Conservation (phyloP, 2,888 invertebrate genomes). For the Camponotus fellah region DNA sequence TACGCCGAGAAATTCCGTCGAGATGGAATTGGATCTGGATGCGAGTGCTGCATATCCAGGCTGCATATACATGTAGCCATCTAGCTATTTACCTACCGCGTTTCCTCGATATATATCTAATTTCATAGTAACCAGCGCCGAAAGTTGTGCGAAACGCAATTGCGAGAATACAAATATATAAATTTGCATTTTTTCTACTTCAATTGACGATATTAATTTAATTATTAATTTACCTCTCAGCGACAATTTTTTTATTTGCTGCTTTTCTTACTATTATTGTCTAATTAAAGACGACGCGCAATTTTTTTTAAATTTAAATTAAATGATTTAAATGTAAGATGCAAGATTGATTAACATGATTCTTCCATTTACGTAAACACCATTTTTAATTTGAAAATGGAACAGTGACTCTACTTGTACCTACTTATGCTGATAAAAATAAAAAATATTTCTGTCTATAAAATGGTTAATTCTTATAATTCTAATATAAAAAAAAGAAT, state of each 20-base stretch:
- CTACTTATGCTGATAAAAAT: background rate
- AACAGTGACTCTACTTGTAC: background rate
- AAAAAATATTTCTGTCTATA: too few species aligned
- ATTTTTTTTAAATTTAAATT: background rate
- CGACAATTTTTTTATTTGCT: background rate
- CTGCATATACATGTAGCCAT: background rate
- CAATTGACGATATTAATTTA: background rate
- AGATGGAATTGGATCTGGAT: constrained; percentile 53
- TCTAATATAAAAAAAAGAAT: too few species aligned
- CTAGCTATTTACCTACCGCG: background rate
- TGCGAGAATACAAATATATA: background rate
- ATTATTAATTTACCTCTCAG: constrained; percentile 4
- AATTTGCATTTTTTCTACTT: background rate
- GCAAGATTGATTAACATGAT: background rate
- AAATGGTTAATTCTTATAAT: too few species aligned
- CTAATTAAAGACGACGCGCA: background rate
- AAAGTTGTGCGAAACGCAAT: background rate
- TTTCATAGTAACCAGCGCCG: background rate
- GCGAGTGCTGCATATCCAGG: constrained; percentile 11
- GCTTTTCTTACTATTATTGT: background rate
- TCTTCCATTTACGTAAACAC: background rate
- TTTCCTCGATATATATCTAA: constrained; percentile 32
- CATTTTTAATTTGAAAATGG: background rate
- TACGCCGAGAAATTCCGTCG: constrained; percentile 43
- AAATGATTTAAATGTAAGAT: background rate